A percentile compares a stretch with the other conserved stretches of the same genome.
phyloP scores from a whole-genome alignment of 30 jellyfish, hydroid and myxozoan genomes.

The Rhopilema esculentum region DNA sequence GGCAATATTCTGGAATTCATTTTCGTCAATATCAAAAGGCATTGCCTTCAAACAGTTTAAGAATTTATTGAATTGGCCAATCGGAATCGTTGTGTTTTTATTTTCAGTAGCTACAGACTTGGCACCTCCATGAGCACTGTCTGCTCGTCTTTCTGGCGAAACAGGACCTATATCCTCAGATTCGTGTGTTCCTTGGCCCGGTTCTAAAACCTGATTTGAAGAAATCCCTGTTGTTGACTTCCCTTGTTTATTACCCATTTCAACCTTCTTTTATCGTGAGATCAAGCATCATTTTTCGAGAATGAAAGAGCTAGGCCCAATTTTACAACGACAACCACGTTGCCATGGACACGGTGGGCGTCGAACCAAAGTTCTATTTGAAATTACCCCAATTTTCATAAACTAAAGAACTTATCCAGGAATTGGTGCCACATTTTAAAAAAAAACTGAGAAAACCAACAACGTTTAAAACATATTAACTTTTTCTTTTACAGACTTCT shows the following conservation, averaged over 20 bases:
- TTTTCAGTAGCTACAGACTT: neutral
- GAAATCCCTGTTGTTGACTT: neutral
- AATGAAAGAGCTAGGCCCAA: neutral
- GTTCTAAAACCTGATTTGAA: conserved; percentile 1
- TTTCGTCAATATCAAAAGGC: conserved; percentile 61
- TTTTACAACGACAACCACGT: conserved; percentile 30
- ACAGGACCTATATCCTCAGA: neutral
- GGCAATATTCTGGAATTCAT: conserved; percentile 40
- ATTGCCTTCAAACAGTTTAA: conserved; percentile 43
- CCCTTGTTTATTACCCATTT: conserved; percentile 23
- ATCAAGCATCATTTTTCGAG: neutral
- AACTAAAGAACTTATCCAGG: too few relatives aligned
- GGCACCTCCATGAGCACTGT: neutral
- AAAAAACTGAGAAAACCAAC: too few relatives aligned
- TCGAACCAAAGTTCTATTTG: too few relatives aligned
- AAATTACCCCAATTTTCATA: too few relatives aligned
- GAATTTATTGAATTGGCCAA: conserved; percentile 36
- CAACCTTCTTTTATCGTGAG: neutral
- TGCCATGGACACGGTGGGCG: conserved; percentile 12
- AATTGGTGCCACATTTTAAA: too few relatives aligned
- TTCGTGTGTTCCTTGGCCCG: neutral
- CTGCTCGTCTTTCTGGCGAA: neutral
- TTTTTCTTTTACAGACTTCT: too few relatives aligned
- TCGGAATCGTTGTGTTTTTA: conserved; percentile 20
- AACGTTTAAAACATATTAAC: too few relatives aligned